These are phyloP conservation scores for Lamprologus tigripictilis DNA, from an alignment of 2,113 vertebrate genomes.

Conservation along the genomic window DNA sequence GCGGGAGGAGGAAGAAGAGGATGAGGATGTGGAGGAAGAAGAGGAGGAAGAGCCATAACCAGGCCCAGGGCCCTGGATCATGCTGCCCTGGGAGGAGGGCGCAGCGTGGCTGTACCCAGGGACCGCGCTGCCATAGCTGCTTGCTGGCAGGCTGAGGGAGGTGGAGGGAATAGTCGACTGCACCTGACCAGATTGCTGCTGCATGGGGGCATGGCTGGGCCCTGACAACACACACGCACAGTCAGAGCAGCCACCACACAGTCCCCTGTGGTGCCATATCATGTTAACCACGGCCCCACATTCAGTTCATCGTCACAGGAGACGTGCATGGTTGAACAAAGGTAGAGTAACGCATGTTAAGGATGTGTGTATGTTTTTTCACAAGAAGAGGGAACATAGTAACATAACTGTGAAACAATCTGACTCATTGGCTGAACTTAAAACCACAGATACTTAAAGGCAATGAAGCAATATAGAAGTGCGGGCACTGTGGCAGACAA, in stretches of 20 bases:
- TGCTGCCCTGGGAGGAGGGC: slow-evolving; percentile 80
- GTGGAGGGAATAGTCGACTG: slow-evolving; percentile 75
- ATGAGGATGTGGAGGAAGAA: slow-evolving; percentile 62
- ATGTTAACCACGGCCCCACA: slow-evolving; percentile 32
- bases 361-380: background rate
- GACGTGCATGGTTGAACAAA: background rate
- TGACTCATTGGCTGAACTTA: background rate
- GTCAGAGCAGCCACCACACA: slow-evolving; percentile 42
- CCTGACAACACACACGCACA: slow-evolving; percentile 71
- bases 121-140: slow-evolving; percentile 69
- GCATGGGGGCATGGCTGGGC: slow-evolving; percentile 84
- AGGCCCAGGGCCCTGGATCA: slow-evolving; percentile 80
- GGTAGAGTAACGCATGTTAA: background rate
- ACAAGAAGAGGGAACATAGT: background rate
- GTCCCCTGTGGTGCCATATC: background rate
- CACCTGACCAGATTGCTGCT: slow-evolving; percentile 81
- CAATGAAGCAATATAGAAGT: background rate
- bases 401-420: background rate
- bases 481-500: background rate
- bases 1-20: slow-evolving; percentile 80
- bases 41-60: slow-evolving; percentile 83
- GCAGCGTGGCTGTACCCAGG: slow-evolving; percentile 82
- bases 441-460: background rate
- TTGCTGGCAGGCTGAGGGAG: slow-evolving; percentile 83
- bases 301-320: slow-evolving; percentile 62